phyloP scores from a whole-genome alignment of 2,888 invertebrate genomes.

The Gasteruption jaculator region DNA sequence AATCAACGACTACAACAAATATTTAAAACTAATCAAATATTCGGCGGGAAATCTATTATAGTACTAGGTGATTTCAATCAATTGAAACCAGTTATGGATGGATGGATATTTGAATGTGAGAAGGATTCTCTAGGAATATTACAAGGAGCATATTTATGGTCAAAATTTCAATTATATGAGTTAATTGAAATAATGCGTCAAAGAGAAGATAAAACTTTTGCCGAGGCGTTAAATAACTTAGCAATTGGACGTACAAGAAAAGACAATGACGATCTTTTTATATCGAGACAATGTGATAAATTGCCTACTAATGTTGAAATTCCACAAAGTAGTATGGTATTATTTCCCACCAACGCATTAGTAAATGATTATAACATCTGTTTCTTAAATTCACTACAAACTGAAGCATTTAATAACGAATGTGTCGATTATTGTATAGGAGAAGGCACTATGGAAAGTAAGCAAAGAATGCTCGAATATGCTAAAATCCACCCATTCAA shows the following conservation, averaged over 20 bases:
- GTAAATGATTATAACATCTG: no score
- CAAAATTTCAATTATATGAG: no score
- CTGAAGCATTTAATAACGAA: no score
- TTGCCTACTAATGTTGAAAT: neutral
- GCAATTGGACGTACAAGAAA: no score
- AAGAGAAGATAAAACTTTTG: slow-evolving; percentile 12
- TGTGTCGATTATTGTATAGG: no score
- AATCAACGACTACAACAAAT: no score
- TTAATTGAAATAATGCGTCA: no score
- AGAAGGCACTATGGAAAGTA: slow-evolving; percentile 6
- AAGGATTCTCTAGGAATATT: slow-evolving; percentile 11
- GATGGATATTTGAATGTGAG: slow-evolving; percentile 15
- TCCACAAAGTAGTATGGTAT: slow-evolving; percentile 10
- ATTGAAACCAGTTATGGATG: slow-evolving; percentile 17
- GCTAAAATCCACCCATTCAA: slow-evolving; percentile 4
- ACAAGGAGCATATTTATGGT: slow-evolving; percentile 10
- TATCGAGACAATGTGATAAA: slow-evolving; percentile 10
- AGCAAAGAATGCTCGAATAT: slow-evolving; percentile 13
- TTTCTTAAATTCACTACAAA: no score
- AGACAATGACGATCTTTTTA: no score
- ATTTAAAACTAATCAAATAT: slow-evolving; percentile 10
- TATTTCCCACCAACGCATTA: slow-evolving; percentile 15
- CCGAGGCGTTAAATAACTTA: slow-evolving; percentile 12
- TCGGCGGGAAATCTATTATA: slow-evolving; percentile 14
- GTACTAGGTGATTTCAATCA: slow-evolving; percentile 17